phyloP scores from a whole-genome alignment of 2,888 invertebrate species.

The Heliconius erato region DNA sequence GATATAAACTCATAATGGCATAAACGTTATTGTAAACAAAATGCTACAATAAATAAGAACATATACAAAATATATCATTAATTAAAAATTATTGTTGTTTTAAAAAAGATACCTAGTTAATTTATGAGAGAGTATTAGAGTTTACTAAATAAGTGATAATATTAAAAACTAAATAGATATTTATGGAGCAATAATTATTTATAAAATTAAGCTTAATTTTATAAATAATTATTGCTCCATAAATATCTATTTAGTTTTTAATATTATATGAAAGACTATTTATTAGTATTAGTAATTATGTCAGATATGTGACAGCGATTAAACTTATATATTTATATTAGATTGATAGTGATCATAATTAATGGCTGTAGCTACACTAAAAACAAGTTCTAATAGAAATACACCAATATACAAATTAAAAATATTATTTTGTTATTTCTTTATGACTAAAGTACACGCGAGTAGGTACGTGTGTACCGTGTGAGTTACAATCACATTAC shows the following conservation, averaged over 20 bases:
- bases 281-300: too few relatives aligned
- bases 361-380: conserved; percentile 13
- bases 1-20: neutral
- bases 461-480: neutral
- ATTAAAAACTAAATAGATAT: too few relatives aligned
- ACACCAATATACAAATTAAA: conserved; percentile 39
- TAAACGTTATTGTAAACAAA: neutral
- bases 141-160: too few relatives aligned
- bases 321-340: conserved; percentile 33
- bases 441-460: conserved; percentile 6
- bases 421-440: conserved; percentile 23
- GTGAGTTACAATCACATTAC: conserved; percentile 4
- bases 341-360: conserved; percentile 42
- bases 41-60: neutral
- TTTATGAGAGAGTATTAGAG: too few relatives aligned
- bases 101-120: too few relatives aligned
- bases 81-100: too few relatives aligned
- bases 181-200: neutral
- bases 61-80: neutral
- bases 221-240: too few relatives aligned
- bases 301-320: neutral
- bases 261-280: too few relatives aligned
- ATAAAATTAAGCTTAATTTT: neutral
- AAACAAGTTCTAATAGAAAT: conserved; percentile 31
- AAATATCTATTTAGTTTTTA: too few relatives aligned